Percentiles rank a stretch among this genome's conserved stretches.
Evolutionary conservation across 2,113 vertebrate species (phyloP).

Genomic region (Acrocephalus kingi): DNA sequence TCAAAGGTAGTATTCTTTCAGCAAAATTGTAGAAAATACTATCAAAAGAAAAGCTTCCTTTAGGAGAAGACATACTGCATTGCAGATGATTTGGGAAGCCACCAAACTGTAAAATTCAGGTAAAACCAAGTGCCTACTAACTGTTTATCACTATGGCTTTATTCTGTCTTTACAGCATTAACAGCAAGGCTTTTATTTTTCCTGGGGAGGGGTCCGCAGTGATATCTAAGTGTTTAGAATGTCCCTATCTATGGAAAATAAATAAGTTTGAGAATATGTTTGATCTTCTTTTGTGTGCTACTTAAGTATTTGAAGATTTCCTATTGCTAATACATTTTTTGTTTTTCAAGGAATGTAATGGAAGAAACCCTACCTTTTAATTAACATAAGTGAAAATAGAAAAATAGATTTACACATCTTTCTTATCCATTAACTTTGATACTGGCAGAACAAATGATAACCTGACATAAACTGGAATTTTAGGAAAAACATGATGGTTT

Average conservation of each 20-base stretch:
- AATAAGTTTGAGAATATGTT: neutral
- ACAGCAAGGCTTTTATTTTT: neutral
- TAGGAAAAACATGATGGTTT: neutral
- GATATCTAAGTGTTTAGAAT: neutral
- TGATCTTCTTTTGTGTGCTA: neutral
- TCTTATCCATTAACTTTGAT: neutral
- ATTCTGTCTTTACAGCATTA: neutral
- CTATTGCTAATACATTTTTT: neutral
- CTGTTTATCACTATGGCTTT: neutral
- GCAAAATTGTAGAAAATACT: neutral
- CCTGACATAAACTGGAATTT: neutral
- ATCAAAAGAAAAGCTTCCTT: neutral
- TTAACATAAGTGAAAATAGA: neutral
- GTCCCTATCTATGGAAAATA: neutral
- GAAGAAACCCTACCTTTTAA: neutral
- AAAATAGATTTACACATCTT: neutral
- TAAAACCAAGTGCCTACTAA: neutral
- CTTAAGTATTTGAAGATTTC: neutral
- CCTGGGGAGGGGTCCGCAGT: neutral
- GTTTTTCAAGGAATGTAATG: neutral
- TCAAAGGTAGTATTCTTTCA: neutral
- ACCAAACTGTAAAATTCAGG: neutral
- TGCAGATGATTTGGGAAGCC: neutral
- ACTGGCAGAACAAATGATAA: neutral
- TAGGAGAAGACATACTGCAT: neutral